Evolutionary conservation across 2,113 vertebrate genomes (phyloP).

Genomic region (Pomatorhinus ruficollis): DNA sequence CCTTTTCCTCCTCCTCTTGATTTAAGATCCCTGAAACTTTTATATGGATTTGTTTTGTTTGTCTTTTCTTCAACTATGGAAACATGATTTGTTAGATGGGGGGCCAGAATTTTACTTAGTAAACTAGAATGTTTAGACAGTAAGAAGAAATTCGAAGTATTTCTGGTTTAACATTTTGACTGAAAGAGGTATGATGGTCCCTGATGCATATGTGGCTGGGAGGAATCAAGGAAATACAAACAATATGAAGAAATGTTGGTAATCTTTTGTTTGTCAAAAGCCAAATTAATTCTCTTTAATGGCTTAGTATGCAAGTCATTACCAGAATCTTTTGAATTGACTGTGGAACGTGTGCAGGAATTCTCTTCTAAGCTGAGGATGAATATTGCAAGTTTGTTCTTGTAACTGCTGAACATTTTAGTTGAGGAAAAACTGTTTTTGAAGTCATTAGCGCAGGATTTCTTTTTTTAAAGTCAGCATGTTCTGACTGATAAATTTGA

Average conservation of each 20-base stretch:
- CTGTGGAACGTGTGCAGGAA: not conserved
- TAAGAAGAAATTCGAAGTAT: not conserved
- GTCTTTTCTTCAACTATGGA: not conserved
- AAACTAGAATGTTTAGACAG: not conserved
- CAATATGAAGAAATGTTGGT: not conserved
- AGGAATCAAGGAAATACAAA: not conserved
- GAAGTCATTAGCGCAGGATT: not conserved
- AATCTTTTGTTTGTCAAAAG: not conserved
- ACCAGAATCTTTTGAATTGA: not conserved
- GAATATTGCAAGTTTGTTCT: not conserved
- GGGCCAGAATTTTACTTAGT: not conserved
- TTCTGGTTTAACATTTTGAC: not conserved
- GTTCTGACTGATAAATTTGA: slow-evolving; percentile 17
- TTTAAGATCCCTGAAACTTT: not conserved
- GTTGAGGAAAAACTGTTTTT: not conserved
- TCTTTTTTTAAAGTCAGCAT: not conserved
- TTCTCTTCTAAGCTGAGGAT: not conserved
- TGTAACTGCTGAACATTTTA: not conserved
- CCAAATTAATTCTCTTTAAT: not conserved
- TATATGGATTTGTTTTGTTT: not conserved
- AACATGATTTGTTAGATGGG: not conserved
- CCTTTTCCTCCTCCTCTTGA: not conserved
- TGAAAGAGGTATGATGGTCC: not conserved
- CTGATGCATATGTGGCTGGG: not conserved
- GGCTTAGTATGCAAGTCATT: not conserved